A percentile compares a stretch with the other conserved stretches of the same genome.
phyloP scores from a whole-genome alignment of 2,113 vertebrate genomes.

The Anolis carolinensis region DNA sequence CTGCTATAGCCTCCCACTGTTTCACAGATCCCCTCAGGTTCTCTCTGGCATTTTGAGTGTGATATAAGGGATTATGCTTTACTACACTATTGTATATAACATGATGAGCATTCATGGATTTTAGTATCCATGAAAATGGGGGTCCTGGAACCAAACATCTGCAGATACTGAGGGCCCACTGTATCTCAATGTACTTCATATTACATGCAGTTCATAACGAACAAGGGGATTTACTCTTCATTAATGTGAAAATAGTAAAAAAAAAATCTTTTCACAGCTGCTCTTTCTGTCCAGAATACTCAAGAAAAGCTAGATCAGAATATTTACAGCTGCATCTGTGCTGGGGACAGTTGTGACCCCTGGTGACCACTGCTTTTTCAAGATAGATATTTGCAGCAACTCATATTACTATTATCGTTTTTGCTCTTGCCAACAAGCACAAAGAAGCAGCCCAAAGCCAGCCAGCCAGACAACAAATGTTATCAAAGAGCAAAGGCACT shows the following conservation, averaged over 20 bases:
- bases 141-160: too few relatives aligned
- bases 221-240: too few relatives aligned
- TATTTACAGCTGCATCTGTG: slow-evolving; percentile 6
- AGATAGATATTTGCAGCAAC: not conserved
- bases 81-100: too few relatives aligned
- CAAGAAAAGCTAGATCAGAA: not conserved
- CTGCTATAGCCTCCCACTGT: too few relatives aligned
- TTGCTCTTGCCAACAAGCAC: not conserved
- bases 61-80: too few relatives aligned
- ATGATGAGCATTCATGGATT: too few relatives aligned
- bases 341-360: not conserved
- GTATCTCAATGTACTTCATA: too few relatives aligned
- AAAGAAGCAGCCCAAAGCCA: not conserved
- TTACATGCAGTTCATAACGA: too few relatives aligned
- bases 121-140: too few relatives aligned
- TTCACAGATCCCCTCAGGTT: too few relatives aligned
- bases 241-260: not conserved
- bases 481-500: not conserved
- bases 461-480: not conserved
- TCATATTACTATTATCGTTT: not conserved
- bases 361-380: not conserved
- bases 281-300: not conserved
- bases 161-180: too few relatives aligned
- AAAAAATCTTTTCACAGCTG: not conserved
- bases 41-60: too few relatives aligned